Percentiles rank a stretch among this genome's conserved stretches.
Conservation (phyloP, 2,113 vertebrate species). For the Eidolon helvum region DNA sequence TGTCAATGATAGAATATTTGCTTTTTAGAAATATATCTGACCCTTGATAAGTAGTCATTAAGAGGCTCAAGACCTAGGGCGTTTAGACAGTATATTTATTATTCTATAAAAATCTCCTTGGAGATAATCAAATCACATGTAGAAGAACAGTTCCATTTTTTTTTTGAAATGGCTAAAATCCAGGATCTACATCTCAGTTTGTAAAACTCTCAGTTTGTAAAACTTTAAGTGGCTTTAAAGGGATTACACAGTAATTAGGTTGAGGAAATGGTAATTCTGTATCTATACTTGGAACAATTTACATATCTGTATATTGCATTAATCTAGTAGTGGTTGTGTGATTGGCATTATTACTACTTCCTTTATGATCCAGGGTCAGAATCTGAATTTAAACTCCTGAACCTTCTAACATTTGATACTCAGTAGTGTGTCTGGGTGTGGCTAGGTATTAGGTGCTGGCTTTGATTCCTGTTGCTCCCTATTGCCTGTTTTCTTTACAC, state of each 20-base stretch:
- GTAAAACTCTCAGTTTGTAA: slow-evolving; percentile 36
- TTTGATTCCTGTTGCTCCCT: background rate
- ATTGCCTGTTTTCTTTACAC: background rate
- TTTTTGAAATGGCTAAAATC: background rate
- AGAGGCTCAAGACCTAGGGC: background rate
- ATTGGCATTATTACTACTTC: background rate
- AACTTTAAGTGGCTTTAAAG: background rate
- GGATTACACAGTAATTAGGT: background rate
- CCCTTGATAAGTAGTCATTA: background rate
- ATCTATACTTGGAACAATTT: background rate
- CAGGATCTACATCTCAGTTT: background rate
- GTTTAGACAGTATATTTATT: background rate
- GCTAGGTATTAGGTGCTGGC: background rate
- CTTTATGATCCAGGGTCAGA: background rate
- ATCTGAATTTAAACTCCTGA: background rate
- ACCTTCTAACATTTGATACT: background rate
- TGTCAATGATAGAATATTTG: background rate
- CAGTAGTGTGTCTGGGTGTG: background rate
- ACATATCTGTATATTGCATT: background rate
- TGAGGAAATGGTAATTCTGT: background rate
- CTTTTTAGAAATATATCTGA: background rate
- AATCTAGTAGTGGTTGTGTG: background rate
- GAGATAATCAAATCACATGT: background rate
- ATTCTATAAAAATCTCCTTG: background rate
- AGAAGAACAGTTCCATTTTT: background rate